Evolutionary conservation across 2,888 invertebrate genomes (phyloP), one percentile per base, ranked within the genome.

Genomic region (Anagyrus pseudococci): DNA sequence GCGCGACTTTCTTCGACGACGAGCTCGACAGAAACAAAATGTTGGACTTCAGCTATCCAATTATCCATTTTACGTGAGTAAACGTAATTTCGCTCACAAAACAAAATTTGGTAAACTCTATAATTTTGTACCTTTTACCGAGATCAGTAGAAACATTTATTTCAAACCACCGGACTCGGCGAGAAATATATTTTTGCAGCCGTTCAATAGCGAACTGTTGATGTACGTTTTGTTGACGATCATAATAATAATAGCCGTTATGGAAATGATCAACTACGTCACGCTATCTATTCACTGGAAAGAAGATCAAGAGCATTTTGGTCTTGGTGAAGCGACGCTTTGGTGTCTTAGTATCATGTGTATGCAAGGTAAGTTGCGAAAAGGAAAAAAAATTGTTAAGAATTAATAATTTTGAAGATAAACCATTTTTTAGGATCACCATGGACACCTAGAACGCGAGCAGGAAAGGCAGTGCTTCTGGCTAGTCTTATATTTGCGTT

Each of bases 311-410:
- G 73, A 68, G 17, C 65, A 71, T 19, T 74, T 73, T 48, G 77
- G 77, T 4, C 82, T 83, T 23, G 83, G 84, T 0, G 88, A 88
- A 68, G 85, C 87, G 1, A 72, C 86, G 0, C 77, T 88, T 46
- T 88, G 87, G 87, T 85, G 86, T 15, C 83, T 85, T 29, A 86
- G 87, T 55, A 85, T 88, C 68, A 83, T 88, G 68, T 87, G 86
- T 70, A 87, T 87, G 79, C 88, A 88, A 84, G 88, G 88, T 87
- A 56, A 8, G 4, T 25, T 17, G 7, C 29, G 15, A 49, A 1
- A 7, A 25, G 8, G 13, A 26, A 20, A 25, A 25, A 15, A 15
- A n/a, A 46, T 22, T 46, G 10, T 19, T 46, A 46, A 4, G 43
- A 43, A 17, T 8, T 15, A 4, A 15, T 43, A 15, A 19, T 43